These are phyloP conservation scores for Clitarchus hookeri DNA, from an alignment of 2,888 invertebrate genomes.

Conservation along the genomic window DNA sequence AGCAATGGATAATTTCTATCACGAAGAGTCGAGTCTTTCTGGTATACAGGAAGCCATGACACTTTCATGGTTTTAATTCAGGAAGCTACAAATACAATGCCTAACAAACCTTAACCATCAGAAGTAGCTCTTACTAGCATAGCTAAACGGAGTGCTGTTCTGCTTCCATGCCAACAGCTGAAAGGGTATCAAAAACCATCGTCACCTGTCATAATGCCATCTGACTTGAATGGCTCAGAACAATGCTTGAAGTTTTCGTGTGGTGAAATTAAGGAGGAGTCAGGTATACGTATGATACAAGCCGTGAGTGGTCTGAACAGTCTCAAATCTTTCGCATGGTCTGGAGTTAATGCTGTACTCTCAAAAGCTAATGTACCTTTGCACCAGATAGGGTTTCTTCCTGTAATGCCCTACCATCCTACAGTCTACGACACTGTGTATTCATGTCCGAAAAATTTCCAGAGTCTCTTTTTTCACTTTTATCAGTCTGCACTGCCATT, in stretches of 20 bases:
- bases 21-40: not conserved
- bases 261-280: not conserved
- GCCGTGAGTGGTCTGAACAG: not conserved
- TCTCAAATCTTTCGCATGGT: not conserved
- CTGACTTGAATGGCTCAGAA: not conserved
- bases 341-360: not conserved
- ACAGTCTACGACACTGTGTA: slow-evolving; percentile 2
- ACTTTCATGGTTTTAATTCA: not conserved
- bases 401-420: not conserved
- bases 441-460: not conserved
- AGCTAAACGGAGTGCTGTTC: not conserved
- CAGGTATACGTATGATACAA: not conserved
- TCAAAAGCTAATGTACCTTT: slow-evolving; percentile 10
- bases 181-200: not conserved
- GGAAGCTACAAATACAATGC: not conserved
- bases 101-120: not conserved
- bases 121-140: not conserved
- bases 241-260: not conserved
- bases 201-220: not conserved
- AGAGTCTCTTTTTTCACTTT: too few species aligned
- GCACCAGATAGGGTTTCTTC: not conserved
- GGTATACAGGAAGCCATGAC: not conserved
- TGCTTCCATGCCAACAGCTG: slow-evolving; percentile 15
- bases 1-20: not conserved
- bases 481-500: too few species aligned